These are phyloP conservation scores for Pseudomyrmex sp. DNA, from an alignment of 1,140 invertebrate genomes.

Conservation along the genomic window DNA sequence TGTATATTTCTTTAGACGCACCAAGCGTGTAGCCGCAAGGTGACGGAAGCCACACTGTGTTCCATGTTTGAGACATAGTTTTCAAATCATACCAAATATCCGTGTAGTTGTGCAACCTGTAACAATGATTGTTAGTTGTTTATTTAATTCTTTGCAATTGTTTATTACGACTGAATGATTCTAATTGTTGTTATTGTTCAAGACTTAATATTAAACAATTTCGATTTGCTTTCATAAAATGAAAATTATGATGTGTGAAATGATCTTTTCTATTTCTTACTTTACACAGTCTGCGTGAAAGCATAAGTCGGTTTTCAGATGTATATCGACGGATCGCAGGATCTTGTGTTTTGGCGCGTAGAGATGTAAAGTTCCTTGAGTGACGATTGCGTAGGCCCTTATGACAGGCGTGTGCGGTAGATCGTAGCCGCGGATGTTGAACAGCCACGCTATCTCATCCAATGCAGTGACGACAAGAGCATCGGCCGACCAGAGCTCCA, in stretches of 20 bases:
- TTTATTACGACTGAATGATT: too few relatives aligned
- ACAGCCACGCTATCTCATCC: conserved; percentile 97
- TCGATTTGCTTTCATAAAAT: too few relatives aligned
- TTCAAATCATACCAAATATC: conserved; percentile 90
- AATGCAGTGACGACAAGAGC: conserved; percentile 94
- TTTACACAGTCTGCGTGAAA: conserved; percentile 88
- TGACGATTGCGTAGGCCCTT: conserved; percentile 92
- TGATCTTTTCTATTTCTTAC: conserved; percentile 81
- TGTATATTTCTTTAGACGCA: conserved; percentile 91
- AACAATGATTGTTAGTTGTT: conserved; percentile 32
- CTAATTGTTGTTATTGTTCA: too few relatives aligned
- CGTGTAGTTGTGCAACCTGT: conserved; percentile 89
- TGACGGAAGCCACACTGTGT: conserved; percentile 89
- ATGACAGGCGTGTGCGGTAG: conserved; percentile 95
- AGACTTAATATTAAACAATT: too few relatives aligned
- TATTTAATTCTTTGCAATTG: too few relatives aligned
- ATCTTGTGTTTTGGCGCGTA: conserved; percentile 88
- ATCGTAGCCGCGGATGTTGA: conserved; percentile 97
- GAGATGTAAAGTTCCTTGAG: conserved; percentile 87
- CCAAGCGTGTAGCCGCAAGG: conserved; percentile 90
- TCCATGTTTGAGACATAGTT: conserved; percentile 88
- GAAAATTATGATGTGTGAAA: too few relatives aligned
- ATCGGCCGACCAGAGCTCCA: conserved; percentile 89
- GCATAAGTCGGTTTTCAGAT: conserved; percentile 88
- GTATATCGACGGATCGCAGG: conserved; percentile 84